These are phyloP conservation scores for Ursus arctos DNA, from an alignment of 2,113 vertebrate species.

Conservation along the genomic window DNA sequence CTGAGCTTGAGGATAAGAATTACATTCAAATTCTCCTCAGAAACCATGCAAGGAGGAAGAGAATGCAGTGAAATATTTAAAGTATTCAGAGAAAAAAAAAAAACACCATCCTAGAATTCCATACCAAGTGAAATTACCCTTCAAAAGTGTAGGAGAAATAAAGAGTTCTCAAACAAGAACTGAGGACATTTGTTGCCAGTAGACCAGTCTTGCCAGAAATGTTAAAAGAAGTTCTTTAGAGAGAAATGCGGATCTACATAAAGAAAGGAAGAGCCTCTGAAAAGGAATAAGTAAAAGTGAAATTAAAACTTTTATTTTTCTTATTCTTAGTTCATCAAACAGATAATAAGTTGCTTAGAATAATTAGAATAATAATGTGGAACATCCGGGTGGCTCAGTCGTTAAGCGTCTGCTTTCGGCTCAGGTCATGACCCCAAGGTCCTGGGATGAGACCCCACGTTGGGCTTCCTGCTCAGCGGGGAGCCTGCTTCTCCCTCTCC, in stretches of 20 bases:
- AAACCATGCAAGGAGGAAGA: not conserved
- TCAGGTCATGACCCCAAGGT: not conserved
- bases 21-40: not conserved
- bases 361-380: not conserved
- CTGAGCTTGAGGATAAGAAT: not conserved
- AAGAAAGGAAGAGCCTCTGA: not conserved
- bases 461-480: not conserved
- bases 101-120: not conserved
- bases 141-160: not conserved
- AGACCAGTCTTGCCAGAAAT: not conserved
- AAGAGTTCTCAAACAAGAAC: not conserved
- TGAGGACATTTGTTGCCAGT: not conserved
- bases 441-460: not conserved
- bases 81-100: not conserved
- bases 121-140: not conserved
- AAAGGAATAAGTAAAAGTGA: not conserved
- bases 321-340: not conserved
- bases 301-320: not conserved
- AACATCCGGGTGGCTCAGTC: not conserved
- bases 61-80: not conserved
- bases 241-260: not conserved
- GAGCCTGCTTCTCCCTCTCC: not conserved
- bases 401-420: not conserved
- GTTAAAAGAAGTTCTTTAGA: not conserved
- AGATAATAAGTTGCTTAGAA: not conserved